Conservation (phyloP, 2,113 vertebrate genomes). For the Salminus brasiliensis region DNA sequence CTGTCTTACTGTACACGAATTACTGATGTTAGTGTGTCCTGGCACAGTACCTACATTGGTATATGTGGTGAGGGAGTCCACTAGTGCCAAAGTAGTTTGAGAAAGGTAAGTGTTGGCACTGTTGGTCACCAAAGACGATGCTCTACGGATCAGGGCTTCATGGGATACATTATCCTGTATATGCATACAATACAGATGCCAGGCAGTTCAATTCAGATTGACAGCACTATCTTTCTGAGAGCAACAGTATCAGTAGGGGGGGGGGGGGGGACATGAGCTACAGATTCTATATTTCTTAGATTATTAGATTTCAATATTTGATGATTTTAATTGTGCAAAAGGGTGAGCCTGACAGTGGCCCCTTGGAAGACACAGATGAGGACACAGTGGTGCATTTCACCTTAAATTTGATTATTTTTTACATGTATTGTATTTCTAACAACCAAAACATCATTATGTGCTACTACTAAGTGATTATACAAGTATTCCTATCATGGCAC, state of each 20-base stretch:
- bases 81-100: slow-evolving; percentile 62
- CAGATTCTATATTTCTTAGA: no score
- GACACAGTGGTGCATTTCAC: no score
- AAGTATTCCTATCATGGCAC: neutral
- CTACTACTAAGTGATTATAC: neutral
- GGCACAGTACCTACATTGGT: slow-evolving; percentile 49
- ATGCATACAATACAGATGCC: neutral
- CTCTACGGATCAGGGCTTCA: slow-evolving; percentile 55
- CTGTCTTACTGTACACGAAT: neutral
- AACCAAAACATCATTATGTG: neutral
- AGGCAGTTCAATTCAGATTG: neutral
- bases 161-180: slow-evolving; percentile 52
- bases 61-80: slow-evolving; percentile 56
- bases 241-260: neutral
- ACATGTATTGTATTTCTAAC: neutral
- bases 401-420: no score
- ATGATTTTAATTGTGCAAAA: no score
- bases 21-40: neutral
- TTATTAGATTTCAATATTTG: no score
- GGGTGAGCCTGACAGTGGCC: no score
- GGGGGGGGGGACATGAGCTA: neutral
- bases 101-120: slow-evolving; percentile 61
- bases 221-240: neutral
- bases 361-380: no score
- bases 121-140: slow-evolving; percentile 57